Conservation (phyloP, 2,888 invertebrate species). For the Norana najaformis region DNA sequence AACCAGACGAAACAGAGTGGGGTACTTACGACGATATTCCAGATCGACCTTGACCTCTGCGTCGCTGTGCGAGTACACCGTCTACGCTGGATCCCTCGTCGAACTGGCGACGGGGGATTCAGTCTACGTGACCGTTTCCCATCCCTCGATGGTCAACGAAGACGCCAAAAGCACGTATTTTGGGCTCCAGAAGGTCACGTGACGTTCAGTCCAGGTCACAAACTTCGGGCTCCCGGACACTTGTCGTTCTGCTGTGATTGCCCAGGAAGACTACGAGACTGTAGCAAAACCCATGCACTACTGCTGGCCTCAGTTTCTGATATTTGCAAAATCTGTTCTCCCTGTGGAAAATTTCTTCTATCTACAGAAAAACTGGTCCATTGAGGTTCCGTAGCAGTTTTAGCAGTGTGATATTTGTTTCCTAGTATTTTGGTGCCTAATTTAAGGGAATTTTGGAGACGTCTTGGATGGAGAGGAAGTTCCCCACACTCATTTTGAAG, state of each 20-base stretch:
- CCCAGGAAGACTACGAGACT: neutral
- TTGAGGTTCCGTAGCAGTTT: too few species aligned
- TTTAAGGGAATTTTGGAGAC: too few species aligned
- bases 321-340: too few species aligned
- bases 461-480: too few species aligned
- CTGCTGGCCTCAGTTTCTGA: neutral
- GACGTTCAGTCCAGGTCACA: neutral
- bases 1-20: neutral
- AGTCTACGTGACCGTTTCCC: neutral
- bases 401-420: too few species aligned
- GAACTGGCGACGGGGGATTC: neutral
- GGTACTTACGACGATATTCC: neutral
- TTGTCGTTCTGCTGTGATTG: neutral
- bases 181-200: neutral
- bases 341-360: too few species aligned
- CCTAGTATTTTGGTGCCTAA: too few species aligned
- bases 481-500: too few species aligned
- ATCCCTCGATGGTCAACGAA: neutral
- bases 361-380: too few species aligned
- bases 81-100: conserved; percentile 1
- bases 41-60: neutral
- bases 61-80: neutral
- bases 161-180: neutral
- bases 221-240: too few species aligned
- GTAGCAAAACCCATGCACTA: neutral